phyloP scores from a whole-genome alignment of 2,888 invertebrate genomes.

The Hirtodrosophila alboralis region DNA sequence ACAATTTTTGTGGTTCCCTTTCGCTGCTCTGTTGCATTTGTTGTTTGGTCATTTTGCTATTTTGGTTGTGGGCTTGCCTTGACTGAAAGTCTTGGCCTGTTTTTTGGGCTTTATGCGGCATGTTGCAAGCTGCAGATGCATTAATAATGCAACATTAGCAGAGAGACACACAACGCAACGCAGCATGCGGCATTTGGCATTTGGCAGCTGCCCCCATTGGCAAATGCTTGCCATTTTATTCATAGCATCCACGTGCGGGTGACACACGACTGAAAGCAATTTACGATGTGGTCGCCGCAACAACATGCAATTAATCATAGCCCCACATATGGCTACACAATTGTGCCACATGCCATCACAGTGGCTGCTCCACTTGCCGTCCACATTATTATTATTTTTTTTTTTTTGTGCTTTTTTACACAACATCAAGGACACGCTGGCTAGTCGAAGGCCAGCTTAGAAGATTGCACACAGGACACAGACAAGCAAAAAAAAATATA shows the following conservation, averaged over 20 bases:
- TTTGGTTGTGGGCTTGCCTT: slow-evolving; percentile 19
- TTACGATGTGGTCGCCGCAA: slow-evolving; percentile 65
- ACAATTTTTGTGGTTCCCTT: too few relatives aligned
- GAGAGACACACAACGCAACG: slow-evolving; percentile 31
- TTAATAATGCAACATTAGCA: slow-evolving; percentile 72
- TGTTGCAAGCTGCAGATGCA: slow-evolving; percentile 56
- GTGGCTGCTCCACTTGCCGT: too few relatives aligned
- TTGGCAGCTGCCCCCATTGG: too few relatives aligned
- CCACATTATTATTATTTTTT: slow-evolving; percentile 4
- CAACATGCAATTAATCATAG: slow-evolving; percentile 71
- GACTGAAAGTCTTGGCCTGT: slow-evolving; percentile 16
- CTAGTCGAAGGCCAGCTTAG: slow-evolving; percentile 24
- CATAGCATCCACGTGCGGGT: slow-evolving; percentile 56
- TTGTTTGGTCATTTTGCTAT: slow-evolving; percentile 1
- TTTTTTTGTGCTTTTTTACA: neutral
- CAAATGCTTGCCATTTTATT: slow-evolving; percentile 25
- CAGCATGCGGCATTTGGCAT: slow-evolving; percentile 1
- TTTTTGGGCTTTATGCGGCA: slow-evolving; percentile 21
- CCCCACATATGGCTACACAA: slow-evolving; percentile 19
- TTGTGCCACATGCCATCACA: too few relatives aligned
- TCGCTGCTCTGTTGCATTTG: too few relatives aligned
- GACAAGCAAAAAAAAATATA: neutral
- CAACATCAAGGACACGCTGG: slow-evolving; percentile 44
- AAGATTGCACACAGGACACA: slow-evolving; percentile 3
- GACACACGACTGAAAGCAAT: slow-evolving; percentile 58